These are phyloP conservation scores for Schizaphis graminum DNA, from an alignment of 2,888 invertebrate species.

Conservation along the genomic window DNA sequence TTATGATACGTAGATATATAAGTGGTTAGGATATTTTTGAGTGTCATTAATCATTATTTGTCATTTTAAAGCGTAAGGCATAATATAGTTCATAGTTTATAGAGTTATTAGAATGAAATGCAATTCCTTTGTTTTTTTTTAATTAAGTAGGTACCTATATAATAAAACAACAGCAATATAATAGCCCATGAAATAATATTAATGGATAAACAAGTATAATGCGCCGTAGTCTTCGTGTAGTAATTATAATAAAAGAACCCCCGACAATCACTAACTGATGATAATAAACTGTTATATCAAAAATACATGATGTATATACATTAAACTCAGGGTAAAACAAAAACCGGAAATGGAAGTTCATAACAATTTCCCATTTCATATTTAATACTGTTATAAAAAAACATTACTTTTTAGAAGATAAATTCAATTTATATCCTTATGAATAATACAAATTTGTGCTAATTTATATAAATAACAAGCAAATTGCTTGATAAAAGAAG, in stretches of 20 bases:
- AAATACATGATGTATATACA: not conserved
- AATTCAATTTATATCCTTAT: not conserved
- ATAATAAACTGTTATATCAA: not conserved
- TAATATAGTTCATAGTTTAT: not conserved
- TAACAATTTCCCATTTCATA: not conserved
- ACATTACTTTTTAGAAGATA: not conserved
- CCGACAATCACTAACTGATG: not conserved
- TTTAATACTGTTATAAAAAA: not conserved
- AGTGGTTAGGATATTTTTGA: not conserved
- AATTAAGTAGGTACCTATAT: not conserved
- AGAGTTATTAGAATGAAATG: not conserved
- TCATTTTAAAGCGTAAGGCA: not conserved
- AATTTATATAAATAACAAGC: not conserved
- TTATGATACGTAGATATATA: not conserved
- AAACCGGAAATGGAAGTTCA: not conserved
- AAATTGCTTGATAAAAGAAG: not conserved
- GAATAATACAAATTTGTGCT: not conserved
- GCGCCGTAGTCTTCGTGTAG: not conserved
- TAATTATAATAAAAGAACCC: conserved; percentile 23
- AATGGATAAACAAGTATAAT: conserved; percentile 21
- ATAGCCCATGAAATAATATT: not conserved
- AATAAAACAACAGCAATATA: not conserved
- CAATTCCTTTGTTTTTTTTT: not conserved
- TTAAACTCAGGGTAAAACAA: not conserved
- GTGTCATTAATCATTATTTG: not conserved